Percentiles rank a stretch among this genome's conserved stretches.
These are phyloP conservation scores for Chlorodrepanis virens DNA, from an alignment of 2,113 vertebrate genomes.

Conservation along the genomic window DNA sequence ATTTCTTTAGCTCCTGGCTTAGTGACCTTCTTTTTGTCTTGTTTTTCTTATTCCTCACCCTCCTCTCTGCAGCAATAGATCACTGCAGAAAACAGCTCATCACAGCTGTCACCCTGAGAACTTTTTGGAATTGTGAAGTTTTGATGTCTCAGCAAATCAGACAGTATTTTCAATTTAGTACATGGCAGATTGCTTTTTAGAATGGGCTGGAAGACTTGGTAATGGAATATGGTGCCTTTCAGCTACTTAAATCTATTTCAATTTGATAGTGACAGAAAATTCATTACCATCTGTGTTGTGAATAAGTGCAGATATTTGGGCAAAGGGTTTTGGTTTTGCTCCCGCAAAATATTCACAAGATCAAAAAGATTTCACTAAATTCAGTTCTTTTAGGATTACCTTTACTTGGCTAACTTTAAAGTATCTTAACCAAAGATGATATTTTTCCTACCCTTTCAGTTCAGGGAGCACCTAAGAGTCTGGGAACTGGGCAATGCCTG, in stretches of 20 bases:
- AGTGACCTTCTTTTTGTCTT: background rate
- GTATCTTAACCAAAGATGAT: background rate
- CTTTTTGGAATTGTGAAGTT: conserved; percentile 5
- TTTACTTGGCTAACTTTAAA: background rate
- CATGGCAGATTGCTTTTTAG: conserved; percentile 62
- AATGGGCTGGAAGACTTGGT: conserved; percentile 25
- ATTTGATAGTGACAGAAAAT: conserved; percentile 53
- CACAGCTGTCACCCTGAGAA: conserved; percentile 25
- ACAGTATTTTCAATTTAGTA: conserved; percentile 59
- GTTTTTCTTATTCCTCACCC: background rate
- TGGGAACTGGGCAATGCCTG: fast-evolving
- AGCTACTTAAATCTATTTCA: conserved; percentile 57
- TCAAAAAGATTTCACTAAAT: background rate
- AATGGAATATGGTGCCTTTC: conserved; percentile 58
- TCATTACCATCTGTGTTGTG: background rate
- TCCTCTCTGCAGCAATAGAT: background rate
- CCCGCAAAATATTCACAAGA: fast-evolving
- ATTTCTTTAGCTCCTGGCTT: background rate
- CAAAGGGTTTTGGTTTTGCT: background rate
- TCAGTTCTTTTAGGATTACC: background rate
- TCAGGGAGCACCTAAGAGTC: background rate
- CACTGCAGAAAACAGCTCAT: background rate
- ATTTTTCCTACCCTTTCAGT: background rate
- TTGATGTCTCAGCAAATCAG: conserved; percentile 59
- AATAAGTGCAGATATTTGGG: background rate